Base-by-base conservation (phyloP, 1,140 invertebrate species). In the Drosophila funebris region DNA sequence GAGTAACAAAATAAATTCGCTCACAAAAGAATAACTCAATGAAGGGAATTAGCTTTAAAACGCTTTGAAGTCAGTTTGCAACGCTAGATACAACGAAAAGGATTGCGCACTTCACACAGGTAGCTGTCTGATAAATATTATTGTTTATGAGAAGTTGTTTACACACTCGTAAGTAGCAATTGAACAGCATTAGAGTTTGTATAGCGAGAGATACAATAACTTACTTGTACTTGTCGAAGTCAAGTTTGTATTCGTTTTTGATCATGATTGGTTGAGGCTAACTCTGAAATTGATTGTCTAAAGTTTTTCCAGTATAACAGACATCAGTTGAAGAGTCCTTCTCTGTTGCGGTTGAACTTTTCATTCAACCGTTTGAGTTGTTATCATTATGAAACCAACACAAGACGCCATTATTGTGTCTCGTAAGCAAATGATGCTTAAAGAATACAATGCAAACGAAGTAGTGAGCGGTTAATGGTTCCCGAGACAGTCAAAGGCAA, bases 401-500 rank as follows among this genome's bases (percentile, higher is more conserved):
- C 79, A 62, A 73, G 74, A 66, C 78, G 69, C 74, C 78, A 77
- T 68, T 81, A 81, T 56, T 41, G 53, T 77, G 78, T 76, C 73
- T 72, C 52, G 53, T 16, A 29, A 46, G 36, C 69, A 82, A 82
- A 81, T 78, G 78, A 82, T 73, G 79, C 79, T 43, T 66, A 46
- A 82, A 74, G 67, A 68, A 77, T 61, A 52, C 58, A 58, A 72
- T 20, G 37, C 61, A 57, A 82, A 44, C 56, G 60, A 64, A 48
- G 74, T 61, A 22, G 70, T 46, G 64, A 68, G 73, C 54, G 53
- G 61, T 64, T 27, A 57, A 37, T 18, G 29, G 48, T 33, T 22
- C 37, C 7, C 13, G 8, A 18, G 20, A 57, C 31, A 31, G 27
- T n/a, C 68, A 11, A 46, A 27, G 11, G n/a, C n/a, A 77, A 50